phyloP scores from a whole-genome alignment of 2,113 vertebrate species.

The Mesoclemmys tuberculata region DNA sequence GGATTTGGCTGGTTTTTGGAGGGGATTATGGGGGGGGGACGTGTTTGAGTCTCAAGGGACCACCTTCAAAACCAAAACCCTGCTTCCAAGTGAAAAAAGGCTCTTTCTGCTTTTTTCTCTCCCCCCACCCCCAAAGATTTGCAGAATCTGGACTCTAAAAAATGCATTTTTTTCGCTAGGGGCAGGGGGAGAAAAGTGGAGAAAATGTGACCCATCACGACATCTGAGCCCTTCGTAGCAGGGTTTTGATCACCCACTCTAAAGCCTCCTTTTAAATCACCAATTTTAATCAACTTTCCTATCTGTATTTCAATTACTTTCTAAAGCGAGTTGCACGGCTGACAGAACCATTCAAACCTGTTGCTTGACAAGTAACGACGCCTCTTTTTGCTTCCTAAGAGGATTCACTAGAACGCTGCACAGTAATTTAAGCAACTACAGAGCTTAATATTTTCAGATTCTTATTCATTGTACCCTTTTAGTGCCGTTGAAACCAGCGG shows the following conservation, averaged over 20 bases:
- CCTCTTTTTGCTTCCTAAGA: background rate
- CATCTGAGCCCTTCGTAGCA: background rate
- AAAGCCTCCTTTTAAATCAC: background rate
- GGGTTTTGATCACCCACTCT: background rate
- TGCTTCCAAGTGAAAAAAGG: too few species aligned
- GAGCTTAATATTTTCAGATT: background rate
- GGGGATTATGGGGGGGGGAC: too few species aligned
- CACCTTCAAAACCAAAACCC: background rate
- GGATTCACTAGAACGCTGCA: background rate
- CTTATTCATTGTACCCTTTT: background rate
- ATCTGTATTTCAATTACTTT: background rate
- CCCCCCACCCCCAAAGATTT: too few species aligned
- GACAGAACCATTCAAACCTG: background rate
- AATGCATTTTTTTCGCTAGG: too few species aligned
- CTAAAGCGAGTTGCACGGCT: too few species aligned
- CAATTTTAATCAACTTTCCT: background rate
- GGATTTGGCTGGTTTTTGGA: too few species aligned
- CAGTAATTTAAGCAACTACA: background rate
- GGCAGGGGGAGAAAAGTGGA: too few species aligned
- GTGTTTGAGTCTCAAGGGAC: background rate
- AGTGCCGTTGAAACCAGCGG: background rate
- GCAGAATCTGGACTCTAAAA: too few species aligned
- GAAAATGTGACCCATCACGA: background rate
- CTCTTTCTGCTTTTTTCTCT: too few species aligned
- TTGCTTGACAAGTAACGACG: background rate